Conservation (phyloP, 2,888 invertebrate species). For the Rhingia rostrata region DNA sequence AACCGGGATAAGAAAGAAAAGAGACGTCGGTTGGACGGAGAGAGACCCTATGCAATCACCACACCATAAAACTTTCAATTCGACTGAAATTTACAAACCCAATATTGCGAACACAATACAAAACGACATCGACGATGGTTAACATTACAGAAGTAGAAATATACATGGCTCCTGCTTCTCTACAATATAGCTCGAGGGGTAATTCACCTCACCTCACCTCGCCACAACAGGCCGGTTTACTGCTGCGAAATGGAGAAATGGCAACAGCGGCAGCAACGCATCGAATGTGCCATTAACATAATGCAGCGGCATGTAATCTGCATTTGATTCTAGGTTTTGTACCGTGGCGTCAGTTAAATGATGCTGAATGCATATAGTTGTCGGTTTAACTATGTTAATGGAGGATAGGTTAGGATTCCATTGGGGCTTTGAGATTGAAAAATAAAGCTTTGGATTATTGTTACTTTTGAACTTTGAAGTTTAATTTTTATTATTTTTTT, state of each 20-base stretch:
- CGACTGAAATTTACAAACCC: constrained; percentile 58
- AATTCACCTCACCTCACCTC: neutral
- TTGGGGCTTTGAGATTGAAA: too few species aligned
- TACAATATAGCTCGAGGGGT: constrained; percentile 8
- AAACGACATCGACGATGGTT: constrained; percentile 35
- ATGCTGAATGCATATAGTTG: constrained; percentile 26
- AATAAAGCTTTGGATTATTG: too few species aligned
- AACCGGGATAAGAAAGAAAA: neutral
- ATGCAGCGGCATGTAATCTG: constrained; percentile 66
- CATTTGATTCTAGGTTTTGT: constrained; percentile 65
- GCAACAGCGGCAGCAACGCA: constrained; percentile 51
- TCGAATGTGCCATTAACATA: constrained; percentile 65
- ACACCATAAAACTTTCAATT: constrained; percentile 69
- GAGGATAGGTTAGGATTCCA: neutral
- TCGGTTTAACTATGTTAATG: constrained; percentile 7
- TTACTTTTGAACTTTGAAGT: too few species aligned
- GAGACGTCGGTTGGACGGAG: constrained; percentile 3
- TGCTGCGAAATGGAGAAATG: constrained; percentile 16
- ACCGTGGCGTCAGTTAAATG: constrained; percentile 45
- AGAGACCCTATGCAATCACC: constrained; percentile 58
- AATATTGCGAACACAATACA: constrained; percentile 64
- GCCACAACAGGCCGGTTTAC: too few species aligned
- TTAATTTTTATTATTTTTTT: too few species aligned
- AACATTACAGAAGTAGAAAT: neutral
- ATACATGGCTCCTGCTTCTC: too few species aligned